Base-by-base conservation (phyloP, 2,113 vertebrate species). In the Steatornis caripensis region DNA sequence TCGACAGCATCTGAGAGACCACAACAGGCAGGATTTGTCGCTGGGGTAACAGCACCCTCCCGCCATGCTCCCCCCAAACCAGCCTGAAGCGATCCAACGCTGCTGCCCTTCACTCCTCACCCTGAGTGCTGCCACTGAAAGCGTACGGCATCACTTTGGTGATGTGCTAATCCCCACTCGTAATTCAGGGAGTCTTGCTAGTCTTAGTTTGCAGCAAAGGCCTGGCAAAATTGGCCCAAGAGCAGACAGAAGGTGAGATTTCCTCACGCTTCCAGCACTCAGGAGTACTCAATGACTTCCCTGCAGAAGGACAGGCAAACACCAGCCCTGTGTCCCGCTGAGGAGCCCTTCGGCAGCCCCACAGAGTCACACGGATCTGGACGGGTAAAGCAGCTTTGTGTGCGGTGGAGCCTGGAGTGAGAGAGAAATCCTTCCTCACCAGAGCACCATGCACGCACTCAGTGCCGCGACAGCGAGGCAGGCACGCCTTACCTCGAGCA, bases 81-180 rank as follows among this genome's bases (percentile, higher is more conserved):
- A 11, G 11, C 23, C 68, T 1, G 0, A 70, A 54, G 51, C 0
- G 55, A 69, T 39, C 74, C 84, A 55, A 5, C 0, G 0, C 55
- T 49, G 45, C 39, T 77, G 76, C 66, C 60, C 45, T 61, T 53
- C 71, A 9, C 36, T 55, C 62, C 57, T 87, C 53, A 54, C 55
- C 39, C 51, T 3, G 8, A 65, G 5, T 4, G 10, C 0, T 36
- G 69, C 30, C 65, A 62, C 53, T 10, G 48, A 41, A 64, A 89
- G 66, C 2, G 2, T 39, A 32, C 1, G 2, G 70, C 69, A 72
- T 15, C 21, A 2, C 45, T 41, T 43, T 26, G n/a, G 72, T 4
- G n/a, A 61, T 9, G 46, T 49, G 86, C 84, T 84, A 70, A 95
- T 43, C 66, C 75, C 89, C 66, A 16, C 2, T 2, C 2, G 5